These are phyloP conservation scores for Neolamprologus fasciatus DNA, from an alignment of 2,113 vertebrate species.

Conservation along the genomic window DNA sequence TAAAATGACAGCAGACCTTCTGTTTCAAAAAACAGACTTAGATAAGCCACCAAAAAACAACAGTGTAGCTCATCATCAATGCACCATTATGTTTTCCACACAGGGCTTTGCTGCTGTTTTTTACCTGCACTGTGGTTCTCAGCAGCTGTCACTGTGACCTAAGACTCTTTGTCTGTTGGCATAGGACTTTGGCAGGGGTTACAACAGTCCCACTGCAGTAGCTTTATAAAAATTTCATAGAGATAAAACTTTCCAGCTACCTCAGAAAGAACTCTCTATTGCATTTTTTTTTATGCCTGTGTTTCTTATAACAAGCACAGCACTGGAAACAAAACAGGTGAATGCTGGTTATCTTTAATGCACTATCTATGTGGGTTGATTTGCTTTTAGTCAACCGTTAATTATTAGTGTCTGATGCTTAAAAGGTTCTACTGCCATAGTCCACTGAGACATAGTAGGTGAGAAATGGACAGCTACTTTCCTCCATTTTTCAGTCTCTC, in stretches of 20 bases:
- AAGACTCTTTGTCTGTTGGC: neutral
- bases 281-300: neutral
- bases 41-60: neutral
- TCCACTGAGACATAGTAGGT: neutral
- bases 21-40: slow-evolving; percentile 2
- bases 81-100: neutral
- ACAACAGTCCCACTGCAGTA: neutral
- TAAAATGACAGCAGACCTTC: neutral
- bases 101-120: neutral
- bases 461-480: neutral
- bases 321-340: neutral
- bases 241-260: neutral
- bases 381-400: neutral
- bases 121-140: neutral
- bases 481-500: neutral
- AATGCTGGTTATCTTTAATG: neutral
- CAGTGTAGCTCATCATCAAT: neutral
- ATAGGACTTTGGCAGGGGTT: neutral
- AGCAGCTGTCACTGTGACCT: neutral
- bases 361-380: neutral
- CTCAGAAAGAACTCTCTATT: neutral
- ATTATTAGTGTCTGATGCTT: neutral
- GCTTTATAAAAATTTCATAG: neutral
- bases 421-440: neutral
- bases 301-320: neutral